These are phyloP conservation scores for Apostichopus parvimensis DNA, from an alignment of 35 echinoderm and acorn worm species.

Conservation along the genomic window DNA sequence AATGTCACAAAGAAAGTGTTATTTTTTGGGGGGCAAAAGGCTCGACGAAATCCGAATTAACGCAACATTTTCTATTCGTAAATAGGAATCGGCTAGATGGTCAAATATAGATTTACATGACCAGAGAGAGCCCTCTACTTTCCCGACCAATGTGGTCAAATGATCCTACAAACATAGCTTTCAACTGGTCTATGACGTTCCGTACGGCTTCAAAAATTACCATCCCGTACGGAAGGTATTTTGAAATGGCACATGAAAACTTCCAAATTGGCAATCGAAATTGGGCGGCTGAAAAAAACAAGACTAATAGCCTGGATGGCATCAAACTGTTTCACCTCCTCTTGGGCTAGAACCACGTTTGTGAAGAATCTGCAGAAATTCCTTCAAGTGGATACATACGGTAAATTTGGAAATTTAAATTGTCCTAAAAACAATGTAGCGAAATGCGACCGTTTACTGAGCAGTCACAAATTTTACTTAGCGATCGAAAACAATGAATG, in stretches of 20 bases:
- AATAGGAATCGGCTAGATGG: constrained; percentile 15
- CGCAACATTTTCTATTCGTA: not conserved
- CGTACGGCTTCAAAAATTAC: not conserved
- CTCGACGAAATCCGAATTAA: no score
- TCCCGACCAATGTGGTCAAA: not conserved
- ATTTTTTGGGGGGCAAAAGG: no score
- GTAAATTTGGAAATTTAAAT: not conserved
- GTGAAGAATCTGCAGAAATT: not conserved
- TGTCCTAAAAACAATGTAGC: not conserved
- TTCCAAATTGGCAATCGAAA: not conserved
- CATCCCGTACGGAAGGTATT: constrained; percentile 25
- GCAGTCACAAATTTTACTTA: constrained; percentile 20
- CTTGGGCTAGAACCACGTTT: constrained; percentile 14
- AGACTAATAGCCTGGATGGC: constrained; percentile 44
- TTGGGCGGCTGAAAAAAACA: constrained; percentile 23
- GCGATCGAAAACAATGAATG: not conserved
- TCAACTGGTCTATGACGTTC: constrained; percentile 38
- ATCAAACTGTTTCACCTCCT: constrained; percentile 25
- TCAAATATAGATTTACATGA: constrained; percentile 31
- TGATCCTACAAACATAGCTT: not conserved
- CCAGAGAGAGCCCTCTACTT: constrained; percentile 22
- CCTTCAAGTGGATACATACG: constrained; percentile 15
- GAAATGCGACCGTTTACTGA: not conserved
- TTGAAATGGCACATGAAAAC: not conserved
- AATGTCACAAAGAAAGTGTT: no score